A percentile compares a stretch with the other conserved stretches of the same genome.
Evolutionary conservation across 2,888 invertebrate species (phyloP).

Genomic region (Hypomecis punctinalis): DNA sequence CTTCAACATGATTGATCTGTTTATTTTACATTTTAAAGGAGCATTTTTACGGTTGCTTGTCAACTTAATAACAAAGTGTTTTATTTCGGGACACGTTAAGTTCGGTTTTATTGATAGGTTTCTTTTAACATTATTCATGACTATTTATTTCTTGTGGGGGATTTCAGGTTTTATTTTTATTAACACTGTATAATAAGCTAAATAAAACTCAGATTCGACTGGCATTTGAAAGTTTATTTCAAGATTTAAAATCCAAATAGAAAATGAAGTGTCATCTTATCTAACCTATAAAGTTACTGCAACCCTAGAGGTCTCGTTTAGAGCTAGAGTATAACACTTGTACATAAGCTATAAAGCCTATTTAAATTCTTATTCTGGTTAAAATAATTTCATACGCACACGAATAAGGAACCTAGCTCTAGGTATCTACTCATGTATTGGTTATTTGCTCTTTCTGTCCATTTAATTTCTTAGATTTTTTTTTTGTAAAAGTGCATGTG

Average conservation of each 20-base stretch:
- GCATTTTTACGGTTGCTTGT: constrained; percentile 85
- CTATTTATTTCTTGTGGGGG: constrained; percentile 60
- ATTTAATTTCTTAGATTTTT: no score
- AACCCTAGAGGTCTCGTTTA: no score
- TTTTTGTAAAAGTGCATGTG: neutral
- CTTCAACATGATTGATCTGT: constrained; percentile 85
- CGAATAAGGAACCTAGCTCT: no score
- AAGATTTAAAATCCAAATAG: no score
- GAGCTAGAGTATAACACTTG: no score
- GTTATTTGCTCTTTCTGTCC: no score
- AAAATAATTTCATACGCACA: no score
- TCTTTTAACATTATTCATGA: constrained; percentile 78
- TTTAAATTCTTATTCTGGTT: no score
- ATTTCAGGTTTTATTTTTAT: constrained; percentile 59
- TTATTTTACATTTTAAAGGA: constrained; percentile 85
- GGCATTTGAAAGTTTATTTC: constrained; percentile 2
- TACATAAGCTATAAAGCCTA: no score
- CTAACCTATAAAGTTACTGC: no score
- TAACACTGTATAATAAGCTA: constrained; percentile 42
- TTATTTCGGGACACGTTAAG: constrained; percentile 82
- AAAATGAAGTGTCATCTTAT: no score
- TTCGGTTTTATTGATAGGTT: constrained; percentile 84
- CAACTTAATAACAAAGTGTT: constrained; percentile 85
- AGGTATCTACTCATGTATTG: no score
- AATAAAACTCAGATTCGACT: constrained; percentile 22